phyloP scores from a whole-genome alignment of 2,888 invertebrate species.

The Zeuzera pyrina region DNA sequence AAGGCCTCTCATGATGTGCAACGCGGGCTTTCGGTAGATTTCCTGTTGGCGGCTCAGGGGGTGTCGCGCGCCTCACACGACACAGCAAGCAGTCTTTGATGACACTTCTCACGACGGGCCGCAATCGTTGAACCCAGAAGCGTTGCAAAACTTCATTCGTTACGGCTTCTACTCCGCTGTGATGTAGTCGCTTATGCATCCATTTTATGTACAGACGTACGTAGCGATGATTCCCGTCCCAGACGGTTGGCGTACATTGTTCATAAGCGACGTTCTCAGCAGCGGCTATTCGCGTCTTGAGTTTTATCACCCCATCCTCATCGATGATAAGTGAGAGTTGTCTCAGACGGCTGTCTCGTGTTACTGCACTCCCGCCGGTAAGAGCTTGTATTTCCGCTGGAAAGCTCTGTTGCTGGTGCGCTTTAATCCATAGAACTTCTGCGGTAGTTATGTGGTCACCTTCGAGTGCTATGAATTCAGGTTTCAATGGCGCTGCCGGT shows the following conservation, averaged over 20 bases:
- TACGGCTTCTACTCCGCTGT: too few relatives aligned
- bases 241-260: background rate
- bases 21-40: slow-evolving; percentile 3
- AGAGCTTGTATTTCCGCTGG: too few relatives aligned
- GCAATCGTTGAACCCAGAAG: background rate
- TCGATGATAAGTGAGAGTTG: too few relatives aligned
- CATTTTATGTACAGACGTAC: background rate
- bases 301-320: too few relatives aligned
- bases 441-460: too few relatives aligned
- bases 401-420: too few relatives aligned
- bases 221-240: background rate
- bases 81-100: slow-evolving; percentile 3
- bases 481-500: too few relatives aligned
- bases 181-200: slow-evolving; percentile 1
- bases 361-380: too few relatives aligned
- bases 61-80: slow-evolving; percentile 2
- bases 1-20: slow-evolving; percentile 1
- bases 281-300: background rate
- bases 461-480: too few relatives aligned
- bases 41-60: slow-evolving; percentile 2
- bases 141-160: slow-evolving; percentile 1
- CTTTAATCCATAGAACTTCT: too few relatives aligned
- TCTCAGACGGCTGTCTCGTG: too few relatives aligned
- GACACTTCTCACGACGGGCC: background rate
- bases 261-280: background rate